A percentile compares a stretch with the other conserved stretches of the same genome.
Conservation (phyloP, 2,113 vertebrate species). For the Rhea americana region DNA sequence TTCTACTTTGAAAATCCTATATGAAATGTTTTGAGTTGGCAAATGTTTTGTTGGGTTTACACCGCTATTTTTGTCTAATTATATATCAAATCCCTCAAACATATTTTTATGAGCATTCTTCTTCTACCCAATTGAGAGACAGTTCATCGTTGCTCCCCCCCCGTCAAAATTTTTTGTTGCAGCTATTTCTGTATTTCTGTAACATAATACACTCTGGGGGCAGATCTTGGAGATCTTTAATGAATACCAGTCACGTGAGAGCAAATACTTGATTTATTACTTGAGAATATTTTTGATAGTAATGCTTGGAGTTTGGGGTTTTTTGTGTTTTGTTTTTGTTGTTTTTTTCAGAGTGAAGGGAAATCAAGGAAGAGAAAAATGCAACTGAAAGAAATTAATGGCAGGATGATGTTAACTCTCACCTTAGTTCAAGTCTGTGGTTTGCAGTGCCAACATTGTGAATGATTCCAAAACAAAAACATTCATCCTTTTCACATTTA, state of each 20-base stretch:
- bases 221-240: constrained; percentile 56
- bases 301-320: neutral
- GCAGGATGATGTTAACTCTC: constrained; percentile 39
- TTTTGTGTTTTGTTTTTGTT: too few species aligned
- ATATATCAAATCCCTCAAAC: constrained; percentile 62
- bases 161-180: constrained; percentile 59
- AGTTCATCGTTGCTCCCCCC: constrained; percentile 65
- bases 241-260: constrained; percentile 54
- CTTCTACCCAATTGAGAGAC: constrained; percentile 65
- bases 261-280: constrained; percentile 69
- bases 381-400: constrained; percentile 29
- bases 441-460: constrained; percentile 7
- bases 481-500: constrained; percentile 43
- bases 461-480: constrained; percentile 43
- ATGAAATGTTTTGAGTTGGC: neutral
- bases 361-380: neutral
- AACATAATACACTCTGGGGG: constrained; percentile 68
- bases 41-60: constrained; percentile 37
- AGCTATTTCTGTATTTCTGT: constrained; percentile 70
- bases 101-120: constrained; percentile 68
- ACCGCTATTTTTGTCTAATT: constrained; percentile 60
- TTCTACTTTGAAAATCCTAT: constrained; percentile 19
- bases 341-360: constrained; percentile 7
- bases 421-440: constrained; percentile 20
- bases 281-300: constrained; percentile 45